Evolutionary conservation across 2,888 invertebrate genomes (phyloP).

Genomic region (Lysandra coridon): DNA sequence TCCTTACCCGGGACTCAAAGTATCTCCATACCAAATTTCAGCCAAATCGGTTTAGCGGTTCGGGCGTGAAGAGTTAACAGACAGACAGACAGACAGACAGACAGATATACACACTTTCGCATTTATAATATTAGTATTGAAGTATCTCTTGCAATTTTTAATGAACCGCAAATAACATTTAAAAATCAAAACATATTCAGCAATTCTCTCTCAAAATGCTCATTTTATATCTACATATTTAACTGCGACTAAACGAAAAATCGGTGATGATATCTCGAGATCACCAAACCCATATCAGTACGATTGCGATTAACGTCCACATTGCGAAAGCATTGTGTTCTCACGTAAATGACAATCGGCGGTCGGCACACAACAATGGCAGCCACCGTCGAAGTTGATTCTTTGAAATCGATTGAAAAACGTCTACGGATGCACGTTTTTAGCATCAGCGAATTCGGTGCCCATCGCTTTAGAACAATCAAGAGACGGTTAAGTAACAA

Average conservation of each 20-base stretch:
- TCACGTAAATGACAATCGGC: slow-evolving; percentile 74
- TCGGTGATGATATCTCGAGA: neutral
- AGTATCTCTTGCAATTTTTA: too few species aligned
- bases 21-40: too few species aligned
- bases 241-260: neutral
- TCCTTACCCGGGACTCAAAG: too few species aligned
- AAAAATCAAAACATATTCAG: too few species aligned
- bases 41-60: too few species aligned
- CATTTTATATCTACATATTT: too few species aligned
- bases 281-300: slow-evolving; percentile 17
- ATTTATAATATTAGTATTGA: too few species aligned
- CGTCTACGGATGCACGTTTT: slow-evolving; percentile 78
- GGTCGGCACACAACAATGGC: slow-evolving; percentile 72
- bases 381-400: slow-evolving; percentile 75
- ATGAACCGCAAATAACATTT: too few species aligned
- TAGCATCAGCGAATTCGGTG: slow-evolving; percentile 74
- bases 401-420: slow-evolving; percentile 77
- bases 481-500: slow-evolving; percentile 45
- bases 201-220: too few species aligned
- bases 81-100: too few species aligned
- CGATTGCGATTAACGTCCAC: slow-evolving; percentile 55
- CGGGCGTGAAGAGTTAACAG: too few species aligned
- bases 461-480: slow-evolving; percentile 57
- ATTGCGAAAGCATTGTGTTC: slow-evolving; percentile 75
- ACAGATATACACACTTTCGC: too few species aligned